Evolutionary conservation across 2,888 invertebrate species (phyloP), one percentile per base, ranked within the genome.

Genomic region (Lagria hirta): DNA sequence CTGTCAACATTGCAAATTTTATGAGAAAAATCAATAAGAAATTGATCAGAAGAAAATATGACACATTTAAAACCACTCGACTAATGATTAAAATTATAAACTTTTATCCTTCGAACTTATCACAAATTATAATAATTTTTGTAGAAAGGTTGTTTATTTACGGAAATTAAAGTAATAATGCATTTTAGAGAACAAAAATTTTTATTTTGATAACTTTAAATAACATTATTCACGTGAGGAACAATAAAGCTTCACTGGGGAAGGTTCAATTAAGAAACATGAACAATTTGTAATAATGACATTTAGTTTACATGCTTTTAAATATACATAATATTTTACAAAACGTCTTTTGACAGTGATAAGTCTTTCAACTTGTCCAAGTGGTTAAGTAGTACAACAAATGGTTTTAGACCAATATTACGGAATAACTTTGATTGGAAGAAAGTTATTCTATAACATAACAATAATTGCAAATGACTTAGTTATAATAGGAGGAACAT

Each of bases 401-500:
- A 59, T 61, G 59, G 53, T 41, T 33, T 36, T 33, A 48, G 41
- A 44, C 60, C 56, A 45, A 51, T 54, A 48, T 43, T 51, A 47
- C 43, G 49, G 56, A 57, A 43, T 54, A 52, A 56, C 32, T 10
- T 26, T 41, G 28, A 35, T 10, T n/a, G n/a, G 10, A 26, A 43
- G 23, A 18, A 23, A 45, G 40, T 52, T 46, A 49, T 48, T 60
- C 57, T 49, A 51, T 47, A 49, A 57, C 45, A 58, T 51, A 48
- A 52, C n/a, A 58, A 43, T 33, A 46, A 30, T 50, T 45, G 42
- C 52, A 62, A 66, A 68, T 72, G 71, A 72, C 72, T 70, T 72
- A 70, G 70, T 70, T 65, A 66, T 55, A 65, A 62, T 62, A 66
- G 66, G 64, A 72, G 72, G 72, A 72, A 71, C 72, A 71, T 71